Evolutionary conservation across 2,888 invertebrate species (phyloP), one percentile per base, ranked within the genome.

Genomic region (Heliconius hortense): DNA sequence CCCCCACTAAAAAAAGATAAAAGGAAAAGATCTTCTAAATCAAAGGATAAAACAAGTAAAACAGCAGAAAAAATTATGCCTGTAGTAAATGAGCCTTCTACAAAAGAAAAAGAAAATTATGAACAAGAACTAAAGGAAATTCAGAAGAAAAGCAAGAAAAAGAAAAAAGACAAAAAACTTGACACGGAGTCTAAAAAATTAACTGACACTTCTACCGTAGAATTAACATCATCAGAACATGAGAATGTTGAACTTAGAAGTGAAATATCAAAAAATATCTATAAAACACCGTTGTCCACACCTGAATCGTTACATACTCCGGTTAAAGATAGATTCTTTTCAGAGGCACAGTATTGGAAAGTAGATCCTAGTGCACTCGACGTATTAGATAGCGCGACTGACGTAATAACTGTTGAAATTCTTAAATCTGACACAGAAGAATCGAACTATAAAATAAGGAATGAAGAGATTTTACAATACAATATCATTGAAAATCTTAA

Each of bases 281-380:
- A 83, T 43, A 83, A 85, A 59, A 87, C 87, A 48, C 83, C 89
- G 35, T 77, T 88, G 53, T 89, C 90, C 26, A 93, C 91, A 13
- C 93, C 93, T 4, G 93, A 93, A 76, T 89, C 89, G 1, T 73
- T 89, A 76, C 89, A 90, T 77, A 94, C 94, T 26, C 94, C 94
- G 21, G 80, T 92, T 8, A 94, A 93, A 85, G 94, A 94, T 7
- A 87, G 91, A 78, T 77, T 89, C 35, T 94, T 89, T 81, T 89
- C 91, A 4, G 94, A 94, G 83, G 91, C 92, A 70, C 94, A 94
- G 70, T 94, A 85, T 78, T 94, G 94, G 94, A 94, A 92, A 86
- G 81, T 85, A 53, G 89, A 90, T 78, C 89, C 92, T 28, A 86
- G 83, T 80, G 79, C 79, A 59, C 77, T 91, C 66, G 85, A 85